phyloP scores from a whole-genome alignment of 92 coral and sea anemone species.

The Isaurus tuberculatus region DNA sequence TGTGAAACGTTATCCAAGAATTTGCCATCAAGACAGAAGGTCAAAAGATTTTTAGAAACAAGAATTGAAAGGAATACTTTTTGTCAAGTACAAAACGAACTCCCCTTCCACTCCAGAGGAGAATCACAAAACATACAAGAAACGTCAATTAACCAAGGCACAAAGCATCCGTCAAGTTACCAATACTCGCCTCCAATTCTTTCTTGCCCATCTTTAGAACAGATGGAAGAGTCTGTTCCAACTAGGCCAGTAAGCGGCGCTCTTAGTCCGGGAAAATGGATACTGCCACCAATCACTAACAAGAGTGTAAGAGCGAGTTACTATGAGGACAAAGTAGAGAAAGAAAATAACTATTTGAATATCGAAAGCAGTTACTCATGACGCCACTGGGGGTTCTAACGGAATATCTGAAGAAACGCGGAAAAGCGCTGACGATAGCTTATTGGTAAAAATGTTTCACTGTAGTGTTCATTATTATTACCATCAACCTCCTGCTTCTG shows the following conservation, averaged over 20 bases:
- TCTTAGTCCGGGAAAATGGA: not conserved
- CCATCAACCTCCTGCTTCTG: not conserved
- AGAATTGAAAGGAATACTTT: not conserved
- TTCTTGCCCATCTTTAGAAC: constrained; percentile 32
- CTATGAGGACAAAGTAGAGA: not conserved
- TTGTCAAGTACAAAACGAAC: not conserved
- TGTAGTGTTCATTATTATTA: not conserved
- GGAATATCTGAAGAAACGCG: not conserved
- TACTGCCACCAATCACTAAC: constrained; percentile 15
- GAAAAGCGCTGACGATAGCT: not conserved
- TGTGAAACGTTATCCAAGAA: not conserved
- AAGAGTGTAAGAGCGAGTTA: not conserved
- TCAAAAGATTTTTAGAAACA: not conserved
- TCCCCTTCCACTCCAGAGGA: not conserved
- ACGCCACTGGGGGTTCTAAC: not conserved
- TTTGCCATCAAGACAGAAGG: constrained; percentile 21
- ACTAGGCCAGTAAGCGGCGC: not conserved
- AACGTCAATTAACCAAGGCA: not conserved
- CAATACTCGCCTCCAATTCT: constrained; percentile 11
- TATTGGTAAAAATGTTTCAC: not conserved
- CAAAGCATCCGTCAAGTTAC: not conserved
- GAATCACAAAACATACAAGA: not conserved
- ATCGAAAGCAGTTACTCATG: not conserved
- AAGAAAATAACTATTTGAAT: not conserved
- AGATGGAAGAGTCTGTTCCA: not conserved